Evolutionary conservation across 2,113 vertebrate genomes (phyloP), one percentile per base, ranked within the genome.

Genomic region (Ornithorhynchus anatinus): DNA sequence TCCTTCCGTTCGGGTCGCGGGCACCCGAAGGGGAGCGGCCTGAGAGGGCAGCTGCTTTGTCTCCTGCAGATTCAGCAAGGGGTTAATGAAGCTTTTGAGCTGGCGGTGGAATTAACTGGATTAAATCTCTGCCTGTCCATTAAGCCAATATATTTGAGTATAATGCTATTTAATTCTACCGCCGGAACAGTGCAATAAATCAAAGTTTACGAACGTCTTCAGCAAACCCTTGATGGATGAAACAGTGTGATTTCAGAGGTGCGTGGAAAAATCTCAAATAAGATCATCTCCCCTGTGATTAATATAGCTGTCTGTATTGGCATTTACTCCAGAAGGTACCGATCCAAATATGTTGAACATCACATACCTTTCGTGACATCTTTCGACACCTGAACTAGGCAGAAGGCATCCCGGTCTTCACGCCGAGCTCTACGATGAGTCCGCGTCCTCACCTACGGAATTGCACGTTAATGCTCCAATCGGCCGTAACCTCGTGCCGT

Each of bases 61-160:
- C 50, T 62, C 35, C 36, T 0, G 13, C 8, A 3, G 6, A 78
- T 63, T 44, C 86, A 69, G n/a, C 64, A 67, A 89, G 59, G 89
- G 80, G 88, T 89, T 88, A 90, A 92, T 62, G 56, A 69, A 79
- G 48, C 68, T 77, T 79, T 68, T 31, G 43, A 59, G 32, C 51
- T 63, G 22, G 25, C 75, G 67, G 16, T 23, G 61, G 77, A 90
- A 90, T 91, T 89, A 91, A 69, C 72, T 35, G 62, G 61, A 89
- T 92, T 89, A 88, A 90, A 86, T 84, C 83, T 81, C 84, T 74
- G 86, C 61, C 89, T 67, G 2, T 92, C 90, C 92, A 91, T 94
- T 92, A 92, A 86, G 79, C 75, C 87, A 78, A 87, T 83, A 51
- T 81, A 79, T 80, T 88, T 47, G 13, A 68, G 77, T 86, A 81